Percentiles rank a stretch among this genome's conserved stretches.
These are phyloP conservation scores for Scleropages formosus DNA, from an alignment of 2,797 vertebrate species.

Conservation along the genomic window DNA sequence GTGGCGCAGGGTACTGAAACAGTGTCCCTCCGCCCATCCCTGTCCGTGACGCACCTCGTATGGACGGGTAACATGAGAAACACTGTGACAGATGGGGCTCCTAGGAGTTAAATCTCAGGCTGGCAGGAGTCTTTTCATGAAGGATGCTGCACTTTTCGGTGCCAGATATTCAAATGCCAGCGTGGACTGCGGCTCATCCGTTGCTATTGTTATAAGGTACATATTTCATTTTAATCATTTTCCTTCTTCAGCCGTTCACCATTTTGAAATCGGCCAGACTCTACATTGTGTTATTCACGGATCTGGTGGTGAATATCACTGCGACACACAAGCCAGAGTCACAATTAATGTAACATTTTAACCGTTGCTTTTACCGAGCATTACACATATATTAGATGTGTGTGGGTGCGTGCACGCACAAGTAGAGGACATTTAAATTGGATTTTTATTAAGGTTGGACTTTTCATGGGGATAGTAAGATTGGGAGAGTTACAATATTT, in stretches of 20 bases:
- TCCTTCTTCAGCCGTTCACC: neutral
- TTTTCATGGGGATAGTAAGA: neutral
- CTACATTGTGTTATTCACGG: neutral
- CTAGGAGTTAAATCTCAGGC: slow-evolving; percentile 27
- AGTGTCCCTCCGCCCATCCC: neutral
- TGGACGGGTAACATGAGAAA: neutral
- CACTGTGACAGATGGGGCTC: slow-evolving; percentile 25
- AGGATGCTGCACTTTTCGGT: neutral
- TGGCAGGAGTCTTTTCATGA: slow-evolving; percentile 4
- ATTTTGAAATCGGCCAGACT: neutral
- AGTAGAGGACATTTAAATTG: no score
- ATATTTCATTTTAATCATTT: neutral
- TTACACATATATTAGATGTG: neutral
- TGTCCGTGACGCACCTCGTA: neutral
- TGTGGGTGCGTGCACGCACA: neutral
- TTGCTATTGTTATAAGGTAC: no score
- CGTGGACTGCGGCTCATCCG: neutral
- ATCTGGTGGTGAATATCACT: neutral
- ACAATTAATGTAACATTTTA: neutral
- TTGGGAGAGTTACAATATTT: neutral
- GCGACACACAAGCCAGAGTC: neutral
- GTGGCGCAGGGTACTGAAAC: neutral
- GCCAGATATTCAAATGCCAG: slow-evolving; percentile 15
- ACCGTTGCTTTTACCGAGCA: neutral
- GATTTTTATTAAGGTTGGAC: neutral